These are phyloP conservation scores for Danaus chrysippus DNA, from an alignment of 2,888 invertebrate genomes.

Conservation along the genomic window DNA sequence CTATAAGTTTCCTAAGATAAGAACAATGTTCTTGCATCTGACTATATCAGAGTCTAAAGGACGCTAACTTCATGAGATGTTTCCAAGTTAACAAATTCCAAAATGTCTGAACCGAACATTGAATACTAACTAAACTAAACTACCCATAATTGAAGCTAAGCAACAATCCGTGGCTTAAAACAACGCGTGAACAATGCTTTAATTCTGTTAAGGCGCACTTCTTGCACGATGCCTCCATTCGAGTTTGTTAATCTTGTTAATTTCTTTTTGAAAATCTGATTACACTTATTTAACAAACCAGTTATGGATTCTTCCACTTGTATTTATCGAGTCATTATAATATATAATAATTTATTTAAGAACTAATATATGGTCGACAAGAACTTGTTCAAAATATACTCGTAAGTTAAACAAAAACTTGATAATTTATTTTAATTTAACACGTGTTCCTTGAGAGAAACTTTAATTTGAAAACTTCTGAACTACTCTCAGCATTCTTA, in stretches of 20 bases:
- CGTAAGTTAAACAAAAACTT: too few relatives aligned
- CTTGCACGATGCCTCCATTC: conserved; percentile 20
- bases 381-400: too few relatives aligned
- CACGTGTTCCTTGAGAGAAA: too few relatives aligned
- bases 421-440: too few relatives aligned
- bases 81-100: conserved; percentile 6
- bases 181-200: conserved; percentile 23
- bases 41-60: not conserved
- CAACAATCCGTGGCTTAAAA: conserved; percentile 10
- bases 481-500: too few relatives aligned
- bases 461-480: too few relatives aligned
- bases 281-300: too few relatives aligned
- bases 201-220: conserved; percentile 26
- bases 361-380: too few relatives aligned
- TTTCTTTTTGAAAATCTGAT: conserved; percentile 9
- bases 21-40: not conserved
- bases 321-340: too few relatives aligned
- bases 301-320: too few relatives aligned
- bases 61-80: conserved; percentile 1
- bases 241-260: conserved; percentile 23
- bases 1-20: too few relatives aligned
- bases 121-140: not conserved
- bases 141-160: not conserved
- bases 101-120: not conserved
- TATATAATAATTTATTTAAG: too few relatives aligned